Evolutionary conservation across 2,113 vertebrate species (phyloP).

Genomic region (Amia ocellicauda): DNA sequence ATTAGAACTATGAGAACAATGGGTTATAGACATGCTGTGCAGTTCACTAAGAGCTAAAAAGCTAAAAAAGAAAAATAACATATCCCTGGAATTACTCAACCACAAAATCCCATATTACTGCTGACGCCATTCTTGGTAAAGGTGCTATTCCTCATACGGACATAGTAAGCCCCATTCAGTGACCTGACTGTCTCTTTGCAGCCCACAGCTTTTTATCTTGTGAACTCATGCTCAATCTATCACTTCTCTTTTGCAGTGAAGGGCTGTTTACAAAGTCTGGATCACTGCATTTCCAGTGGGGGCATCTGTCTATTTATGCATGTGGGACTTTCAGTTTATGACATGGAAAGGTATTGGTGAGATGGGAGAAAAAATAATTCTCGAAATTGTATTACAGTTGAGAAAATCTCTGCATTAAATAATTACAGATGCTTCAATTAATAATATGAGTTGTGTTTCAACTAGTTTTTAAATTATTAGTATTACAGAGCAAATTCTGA

Average conservation of each 20-base stretch:
- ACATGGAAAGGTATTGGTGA: neutral
- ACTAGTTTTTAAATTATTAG: too few species aligned
- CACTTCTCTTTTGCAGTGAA: slow-evolving; percentile 10
- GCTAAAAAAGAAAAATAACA: neutral
- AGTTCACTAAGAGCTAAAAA: neutral
- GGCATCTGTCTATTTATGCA: neutral
- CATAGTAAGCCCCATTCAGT: slow-evolving; percentile 7
- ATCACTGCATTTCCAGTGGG: neutral
- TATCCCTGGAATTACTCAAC: slow-evolving; percentile 6
- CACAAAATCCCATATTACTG: slow-evolving; percentile 1
- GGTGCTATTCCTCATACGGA: slow-evolving; percentile 17
- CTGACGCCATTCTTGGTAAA: neutral
- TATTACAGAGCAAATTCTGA: too few species aligned
- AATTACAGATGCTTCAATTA: neutral
- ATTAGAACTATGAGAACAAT: neutral
- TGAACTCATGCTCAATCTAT: slow-evolving; percentile 21
- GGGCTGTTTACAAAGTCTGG: neutral
- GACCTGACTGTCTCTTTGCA: slow-evolving; percentile 28
- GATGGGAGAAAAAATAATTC: too few species aligned
- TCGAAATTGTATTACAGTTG: too few species aligned
- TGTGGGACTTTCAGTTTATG: neutral
- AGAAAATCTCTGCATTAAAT: neutral
- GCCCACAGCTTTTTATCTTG: slow-evolving; percentile 26
- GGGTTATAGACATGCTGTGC: neutral
- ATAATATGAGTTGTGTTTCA: neutral